Base-by-base conservation (phyloP, 64 coral and sea anemone genomes). In the Porites australiensis region DNA sequence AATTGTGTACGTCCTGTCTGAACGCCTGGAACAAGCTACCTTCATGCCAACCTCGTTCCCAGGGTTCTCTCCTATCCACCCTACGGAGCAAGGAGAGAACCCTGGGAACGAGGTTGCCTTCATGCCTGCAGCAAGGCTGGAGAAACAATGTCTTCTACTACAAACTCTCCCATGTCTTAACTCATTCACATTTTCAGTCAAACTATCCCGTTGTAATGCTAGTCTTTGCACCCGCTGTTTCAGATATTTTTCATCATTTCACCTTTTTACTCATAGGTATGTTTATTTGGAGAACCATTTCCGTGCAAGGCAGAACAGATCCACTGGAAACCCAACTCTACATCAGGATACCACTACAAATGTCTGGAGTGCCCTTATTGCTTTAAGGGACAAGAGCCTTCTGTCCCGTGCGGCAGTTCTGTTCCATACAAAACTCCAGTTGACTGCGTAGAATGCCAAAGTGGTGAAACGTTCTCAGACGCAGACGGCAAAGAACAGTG, bases 301-400 rank as follows among this genome's bases (percentile, higher is more conserved):
- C 47, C 44, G 13, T 75, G 72, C 12, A 75, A 75, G 6, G 44
- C 72, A 3, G 45, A 50, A 75, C 72, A 75, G 13, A 50, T 75
- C 13, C 44, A 50, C 18, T 75, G 72, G 72, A 75, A 47, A 57
- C 12, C 54, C 6, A 49, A 49, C 3, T 57, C 54, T 57, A 49
- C 72, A 14, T 13, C 13, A 7, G 72, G 72, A 16, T n/a, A 50
- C 44, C 2, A 5, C 45, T 54, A 46, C 8, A 82, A 60, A 59
- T 90, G 89, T n/a, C 23, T 90, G 15, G 51, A 74, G 6, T 90
- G 89, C 72, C 89, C 89, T 2, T 62, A 81, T 8, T 90, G 89
- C 60, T 77, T 77, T 11, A 13, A 21, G 13, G 89, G 89, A 72
- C 54, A 57, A 37, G 63, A 90, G 6, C 77, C 89, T 37, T 90